A percentile compares a stretch with the other conserved stretches of the same genome.
These are phyloP conservation scores for Pterophyllum scalare DNA, from an alignment of 2,113 vertebrate species.

Conservation along the genomic window DNA sequence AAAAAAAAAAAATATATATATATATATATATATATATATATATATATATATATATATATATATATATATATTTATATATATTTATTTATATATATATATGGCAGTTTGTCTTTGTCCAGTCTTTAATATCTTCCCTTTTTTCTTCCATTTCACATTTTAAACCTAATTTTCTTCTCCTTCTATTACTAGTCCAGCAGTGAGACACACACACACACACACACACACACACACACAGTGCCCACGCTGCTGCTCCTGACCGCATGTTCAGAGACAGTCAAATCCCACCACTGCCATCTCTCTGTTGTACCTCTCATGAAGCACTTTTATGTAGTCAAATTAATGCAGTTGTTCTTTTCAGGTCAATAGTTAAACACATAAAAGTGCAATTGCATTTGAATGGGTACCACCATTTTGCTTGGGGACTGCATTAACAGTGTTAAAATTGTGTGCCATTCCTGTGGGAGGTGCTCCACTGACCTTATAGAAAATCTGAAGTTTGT, in stretches of 20 bases:
- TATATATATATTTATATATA: no score
- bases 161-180: not conserved
- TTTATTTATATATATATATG: no score
- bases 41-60: no score
- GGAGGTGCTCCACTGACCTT: slow-evolving; percentile 67
- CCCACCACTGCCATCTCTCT: slow-evolving; percentile 51
- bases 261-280: slow-evolving; percentile 46
- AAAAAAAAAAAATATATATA: not conserved
- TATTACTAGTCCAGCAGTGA: not conserved
- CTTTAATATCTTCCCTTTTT: slow-evolving; percentile 15
- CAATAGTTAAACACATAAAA: slow-evolving; percentile 84
- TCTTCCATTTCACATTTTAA: not conserved
- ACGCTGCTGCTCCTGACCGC: slow-evolving; percentile 43
- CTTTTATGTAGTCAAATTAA: slow-evolving; percentile 76
- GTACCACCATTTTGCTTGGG: slow-evolving; percentile 41
- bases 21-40: no score
- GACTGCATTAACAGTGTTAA: slow-evolving; percentile 51
- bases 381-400: slow-evolving; percentile 80
- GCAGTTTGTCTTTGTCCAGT: slow-evolving; percentile 4
- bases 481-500: slow-evolving; percentile 39
- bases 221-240: slow-evolving; percentile 22
- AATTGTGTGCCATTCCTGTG: slow-evolving; percentile 54
- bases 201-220: not conserved
- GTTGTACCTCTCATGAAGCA: slow-evolving; percentile 64
- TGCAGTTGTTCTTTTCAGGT: slow-evolving; percentile 85